A percentile compares a stretch with the other conserved stretches of the same genome.
These are phyloP conservation scores for Alosa sapidissima DNA, from an alignment of 2,797 vertebrate species.

Conservation along the genomic window DNA sequence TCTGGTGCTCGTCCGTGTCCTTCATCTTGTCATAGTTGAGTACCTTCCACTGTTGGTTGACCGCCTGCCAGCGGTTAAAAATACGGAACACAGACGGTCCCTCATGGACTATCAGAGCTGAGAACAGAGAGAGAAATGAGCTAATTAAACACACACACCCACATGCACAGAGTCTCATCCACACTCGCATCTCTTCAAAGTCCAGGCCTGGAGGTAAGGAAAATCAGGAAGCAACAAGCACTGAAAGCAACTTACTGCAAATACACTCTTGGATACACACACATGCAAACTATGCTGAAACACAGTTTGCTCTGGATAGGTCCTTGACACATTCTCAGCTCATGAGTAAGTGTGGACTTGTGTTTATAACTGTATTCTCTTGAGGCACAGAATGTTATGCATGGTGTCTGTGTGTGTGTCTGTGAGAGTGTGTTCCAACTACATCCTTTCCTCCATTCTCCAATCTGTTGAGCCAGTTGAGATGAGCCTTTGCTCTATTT, in stretches of 20 bases:
- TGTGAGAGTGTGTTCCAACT: neutral
- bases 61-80: constrained; percentile 89
- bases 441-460: neutral
- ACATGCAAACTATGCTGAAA: neutral
- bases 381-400: neutral
- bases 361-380: neutral
- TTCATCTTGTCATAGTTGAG: constrained; percentile 88
- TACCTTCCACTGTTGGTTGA: constrained; percentile 92
- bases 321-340: neutral
- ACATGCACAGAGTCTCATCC: neutral
- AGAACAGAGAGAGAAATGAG: constrained; percentile 33
- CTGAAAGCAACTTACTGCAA: neutral
- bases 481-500: constrained; percentile 17
- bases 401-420: neutral
- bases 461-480: neutral
- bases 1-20: constrained; percentile 83
- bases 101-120: constrained; percentile 57
- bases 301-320: neutral
- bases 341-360: neutral
- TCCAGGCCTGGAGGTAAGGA: neutral
- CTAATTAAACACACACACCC: constrained; percentile 17
- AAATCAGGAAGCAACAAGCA: neutral
- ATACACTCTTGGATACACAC: neutral
- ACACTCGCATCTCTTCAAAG: neutral
- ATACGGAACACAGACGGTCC: constrained; percentile 88